A percentile compares a stretch with the other conserved stretches of the same genome.
phyloP scores from a whole-genome alignment of 2,797 vertebrate genomes.

The Lepilemur ruficaudatus region DNA sequence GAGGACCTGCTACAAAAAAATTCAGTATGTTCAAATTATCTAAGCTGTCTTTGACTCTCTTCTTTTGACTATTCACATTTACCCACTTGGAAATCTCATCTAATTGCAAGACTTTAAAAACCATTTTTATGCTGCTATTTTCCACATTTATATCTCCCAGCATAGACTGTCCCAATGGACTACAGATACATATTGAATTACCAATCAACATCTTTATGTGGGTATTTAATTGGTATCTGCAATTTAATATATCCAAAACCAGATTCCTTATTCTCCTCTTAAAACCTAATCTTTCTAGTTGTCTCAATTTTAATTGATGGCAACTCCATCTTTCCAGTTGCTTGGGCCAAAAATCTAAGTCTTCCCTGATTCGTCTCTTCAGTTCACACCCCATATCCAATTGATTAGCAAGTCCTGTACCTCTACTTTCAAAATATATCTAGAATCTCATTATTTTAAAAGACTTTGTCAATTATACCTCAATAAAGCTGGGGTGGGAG shows the following conservation, averaged over 20 bases:
- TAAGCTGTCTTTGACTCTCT: neutral
- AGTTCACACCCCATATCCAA: neutral
- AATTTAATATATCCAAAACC: neutral
- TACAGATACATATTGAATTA: neutral
- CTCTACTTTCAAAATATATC: slow-evolving; percentile 9
- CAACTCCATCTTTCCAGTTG: neutral
- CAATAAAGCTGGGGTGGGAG: neutral
- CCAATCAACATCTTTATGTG: neutral
- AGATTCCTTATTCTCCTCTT: slow-evolving; percentile 1
- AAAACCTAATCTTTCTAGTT: neutral
- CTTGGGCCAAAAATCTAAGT: neutral
- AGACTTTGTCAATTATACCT: neutral
- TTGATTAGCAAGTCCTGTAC: neutral
- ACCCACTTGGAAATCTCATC: neutral
- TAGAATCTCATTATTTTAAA: slow-evolving; percentile 16
- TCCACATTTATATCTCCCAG: neutral
- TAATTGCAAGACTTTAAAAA: neutral
- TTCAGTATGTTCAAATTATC: neutral
- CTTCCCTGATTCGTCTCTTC: neutral
- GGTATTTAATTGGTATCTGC: neutral
- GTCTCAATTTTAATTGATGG: neutral
- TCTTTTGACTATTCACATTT: neutral
- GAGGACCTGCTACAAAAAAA: too few relatives aligned
- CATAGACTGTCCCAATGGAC: neutral
- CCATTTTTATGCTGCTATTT: neutral